These are phyloP conservation scores for Catocala sponsa DNA, from an alignment of 2,888 invertebrate species.

Conservation along the genomic window DNA sequence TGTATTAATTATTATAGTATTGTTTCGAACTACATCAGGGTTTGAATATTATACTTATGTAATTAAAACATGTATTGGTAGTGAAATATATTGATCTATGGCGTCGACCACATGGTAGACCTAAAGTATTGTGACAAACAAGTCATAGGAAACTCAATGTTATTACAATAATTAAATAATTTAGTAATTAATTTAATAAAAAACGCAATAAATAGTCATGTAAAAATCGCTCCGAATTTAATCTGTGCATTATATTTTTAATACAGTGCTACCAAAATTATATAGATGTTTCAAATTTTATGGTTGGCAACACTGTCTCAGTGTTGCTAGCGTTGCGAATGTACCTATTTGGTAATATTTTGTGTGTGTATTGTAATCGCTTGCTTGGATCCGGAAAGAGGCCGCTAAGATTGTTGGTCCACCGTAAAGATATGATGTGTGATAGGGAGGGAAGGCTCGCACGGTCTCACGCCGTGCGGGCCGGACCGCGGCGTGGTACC, in stretches of 20 bases:
- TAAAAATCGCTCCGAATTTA: conserved; percentile 42
- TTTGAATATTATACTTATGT: too few relatives aligned
- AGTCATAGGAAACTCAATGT: conserved; percentile 4
- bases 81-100: too few relatives aligned
- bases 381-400: conserved; percentile 38
- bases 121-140: conserved; percentile 12
- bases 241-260: conserved; percentile 48
- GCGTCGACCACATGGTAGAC: too few relatives aligned
- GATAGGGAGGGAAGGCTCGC: conserved; percentile 10
- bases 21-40: too few relatives aligned
- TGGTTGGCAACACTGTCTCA: conserved; percentile 26
- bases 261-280: conserved; percentile 35
- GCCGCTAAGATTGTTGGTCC: conserved; percentile 27
- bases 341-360: conserved; percentile 42
- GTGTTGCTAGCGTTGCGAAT: conserved; percentile 35
- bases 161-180: conserved; percentile 7
- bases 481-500: conserved; percentile 47
- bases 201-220: conserved; percentile 36
- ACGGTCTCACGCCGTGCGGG: conserved; percentile 15
- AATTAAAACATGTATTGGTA: too few relatives aligned
- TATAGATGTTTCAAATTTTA: conserved; percentile 22
- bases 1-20: too few relatives aligned
- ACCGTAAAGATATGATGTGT: conserved; percentile 16
- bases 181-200: conserved; percentile 14
- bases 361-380: conserved; percentile 46